Base-by-base conservation (phyloP, 2,113 vertebrate species). In the Diphyllodes magnificus region DNA sequence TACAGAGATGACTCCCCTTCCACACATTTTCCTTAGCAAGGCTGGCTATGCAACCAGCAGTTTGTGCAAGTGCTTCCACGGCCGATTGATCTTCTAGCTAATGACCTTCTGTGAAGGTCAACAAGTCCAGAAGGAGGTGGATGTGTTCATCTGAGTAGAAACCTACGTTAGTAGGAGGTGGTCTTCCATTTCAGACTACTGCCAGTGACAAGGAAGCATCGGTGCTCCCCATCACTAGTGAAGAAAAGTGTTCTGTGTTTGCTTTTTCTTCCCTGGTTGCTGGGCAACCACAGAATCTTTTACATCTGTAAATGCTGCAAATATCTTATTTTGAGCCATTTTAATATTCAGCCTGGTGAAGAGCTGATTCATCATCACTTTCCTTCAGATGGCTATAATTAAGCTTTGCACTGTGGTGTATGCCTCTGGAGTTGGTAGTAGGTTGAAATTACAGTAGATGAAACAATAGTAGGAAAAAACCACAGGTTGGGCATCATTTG, bases 211-310 rank as follows among this genome's bases (percentile, higher is more conserved):
- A 92, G 70, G 82, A 96, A 96, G 66, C 49, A 61, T 75, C 22
- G 27, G 66, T 80, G 75, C 63, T 69, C 63, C 35, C 31, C 9
- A 45, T 16, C 37, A 45, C 81, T 61, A 66, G 7, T n/a, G 23
- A 94, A 92, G 84, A 79, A 73, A 54, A 91, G 81, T 54, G 13
- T 93, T 93, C 80, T 90, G 60, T 94, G 79, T 96, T 96, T 93
- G 44, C 81, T 95, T 97, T 96, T 97, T 88, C 91, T 85, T 51
- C 71, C 64, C 53, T 30, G 61, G 97, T 98, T 98, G 97, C 98
- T 94, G 92, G 86, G 98, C 98, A 98, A 98, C 97, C 61, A 89
- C 82, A 90, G 71, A 87, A 93, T 89, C 93, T 94, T 95, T 82
- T 59, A 77, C 86, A 97, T 93, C 88, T 96, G 93, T 91, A 97